Evolutionary conservation across 1,140 invertebrate genomes (phyloP).

Genomic region (Cyclargus thomasi): DNA sequence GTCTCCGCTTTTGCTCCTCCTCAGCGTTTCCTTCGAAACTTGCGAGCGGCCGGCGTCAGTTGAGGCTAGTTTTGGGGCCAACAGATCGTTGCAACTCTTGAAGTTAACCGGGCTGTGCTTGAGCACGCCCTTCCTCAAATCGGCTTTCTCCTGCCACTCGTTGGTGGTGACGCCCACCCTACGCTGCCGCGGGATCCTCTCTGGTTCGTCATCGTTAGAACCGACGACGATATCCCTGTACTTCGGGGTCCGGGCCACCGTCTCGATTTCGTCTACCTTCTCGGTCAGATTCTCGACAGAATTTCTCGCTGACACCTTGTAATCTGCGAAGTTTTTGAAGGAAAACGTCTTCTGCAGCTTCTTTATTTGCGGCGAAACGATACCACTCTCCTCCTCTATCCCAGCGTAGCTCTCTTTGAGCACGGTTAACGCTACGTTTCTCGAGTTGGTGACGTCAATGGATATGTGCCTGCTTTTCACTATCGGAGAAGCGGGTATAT

Average conservation of each 20-base stretch:
- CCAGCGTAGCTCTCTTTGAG: constrained; percentile 55
- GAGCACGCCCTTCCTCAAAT: constrained; percentile 46
- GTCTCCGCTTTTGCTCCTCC: constrained; percentile 23
- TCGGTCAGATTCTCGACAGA: constrained; percentile 33
- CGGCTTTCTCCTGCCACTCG: constrained; percentile 36
- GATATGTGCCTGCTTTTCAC: constrained; percentile 63
- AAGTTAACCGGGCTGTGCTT: constrained; percentile 39
- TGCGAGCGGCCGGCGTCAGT: constrained; percentile 30
- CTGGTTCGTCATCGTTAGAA: constrained; percentile 24
- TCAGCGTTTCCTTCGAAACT: constrained; percentile 12
- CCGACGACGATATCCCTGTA: constrained; percentile 35
- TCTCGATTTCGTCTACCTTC: constrained; percentile 26
- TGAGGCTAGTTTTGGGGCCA: constrained; percentile 22
- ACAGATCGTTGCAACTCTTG: constrained; percentile 44
- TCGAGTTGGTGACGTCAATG: constrained; percentile 39
- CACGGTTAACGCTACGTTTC: constrained; percentile 40
- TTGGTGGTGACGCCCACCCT: constrained; percentile 37
- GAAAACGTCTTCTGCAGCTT: constrained; percentile 54
- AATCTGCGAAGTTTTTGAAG: constrained; percentile 42
- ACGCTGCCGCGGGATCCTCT: constrained; percentile 36
- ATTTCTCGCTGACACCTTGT: constrained; percentile 32
- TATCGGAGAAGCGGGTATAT: constrained; percentile 57
- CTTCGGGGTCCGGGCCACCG: constrained; percentile 32
- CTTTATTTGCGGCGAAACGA: constrained; percentile 48
- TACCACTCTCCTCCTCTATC: constrained; percentile 39